A percentile compares a stretch with the other conserved stretches of the same genome.
These are phyloP conservation scores for Microctenopoma steveboyesi DNA, from an alignment of 2,797 vertebrate species.

Conservation along the genomic window DNA sequence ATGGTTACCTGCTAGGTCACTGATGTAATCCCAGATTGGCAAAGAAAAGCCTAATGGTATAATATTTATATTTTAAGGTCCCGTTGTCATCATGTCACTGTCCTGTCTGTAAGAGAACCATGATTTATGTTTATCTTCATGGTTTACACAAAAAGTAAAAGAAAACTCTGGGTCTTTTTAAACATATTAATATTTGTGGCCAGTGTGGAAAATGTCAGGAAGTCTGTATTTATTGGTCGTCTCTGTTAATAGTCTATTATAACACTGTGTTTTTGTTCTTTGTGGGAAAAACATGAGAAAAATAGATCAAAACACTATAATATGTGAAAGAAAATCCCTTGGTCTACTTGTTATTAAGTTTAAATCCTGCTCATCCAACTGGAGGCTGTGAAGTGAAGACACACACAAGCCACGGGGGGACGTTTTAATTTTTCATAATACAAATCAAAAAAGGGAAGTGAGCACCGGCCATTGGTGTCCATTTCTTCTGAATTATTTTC, in stretches of 20 bases:
- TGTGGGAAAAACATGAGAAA: slow-evolving; percentile 15
- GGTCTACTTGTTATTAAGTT: slow-evolving; percentile 36
- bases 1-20: slow-evolving; percentile 30
- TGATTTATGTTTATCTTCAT: slow-evolving; percentile 36
- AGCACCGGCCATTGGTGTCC: slow-evolving; percentile 2
- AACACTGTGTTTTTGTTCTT: slow-evolving; percentile 14
- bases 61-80: slow-evolving; percentile 41
- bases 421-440: slow-evolving; percentile 47
- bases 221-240: slow-evolving; percentile 1
- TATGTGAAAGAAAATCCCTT: not conserved
- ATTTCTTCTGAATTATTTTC: slow-evolving; percentile 39
- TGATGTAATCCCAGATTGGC: slow-evolving; percentile 24
- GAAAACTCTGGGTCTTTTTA: not conserved
- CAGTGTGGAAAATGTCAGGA: not conserved
- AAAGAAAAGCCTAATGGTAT: slow-evolving; percentile 25
- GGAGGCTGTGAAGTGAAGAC: slow-evolving; percentile 34
- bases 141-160: slow-evolving; percentile 24
- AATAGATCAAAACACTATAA: slow-evolving; percentile 4
- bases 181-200: slow-evolving; percentile 18
- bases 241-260: slow-evolving; percentile 12
- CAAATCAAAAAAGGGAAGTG: slow-evolving; percentile 29
- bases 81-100: slow-evolving; percentile 40
- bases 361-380: slow-evolving; percentile 38
- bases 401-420: slow-evolving; percentile 4
- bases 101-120: slow-evolving; percentile 11